Evolutionary conservation across 92 coral and sea anemone species (phyloP), one percentile per base, ranked within the genome.

Genomic region (Pocillopora grandis): DNA sequence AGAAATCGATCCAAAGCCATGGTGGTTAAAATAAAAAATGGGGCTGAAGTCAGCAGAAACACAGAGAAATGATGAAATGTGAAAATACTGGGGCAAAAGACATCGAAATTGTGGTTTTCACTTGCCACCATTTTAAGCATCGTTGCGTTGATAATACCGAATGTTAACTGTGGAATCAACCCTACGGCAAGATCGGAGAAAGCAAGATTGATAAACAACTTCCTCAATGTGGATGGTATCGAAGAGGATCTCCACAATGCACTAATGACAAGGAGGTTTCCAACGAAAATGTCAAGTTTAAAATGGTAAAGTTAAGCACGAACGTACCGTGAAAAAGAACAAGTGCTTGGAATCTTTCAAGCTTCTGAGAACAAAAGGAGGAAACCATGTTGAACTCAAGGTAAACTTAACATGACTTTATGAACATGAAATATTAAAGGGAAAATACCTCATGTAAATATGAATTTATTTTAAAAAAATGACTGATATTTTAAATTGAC

Each of bases 181-280:
- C 71, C 80, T 11, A 78, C 77, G 11, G 71, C 67, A 27, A 87
- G 72, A 76, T 81, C 90, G 2, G 86, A 63, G 31, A 81, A 11
- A 1, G 87, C 87, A 4, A 87, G 73, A 27, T 81, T 85, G 20
- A 81, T 77, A 56, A 87, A 55, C 66, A 81, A 42, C 55, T 48
- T 66, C 58, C 69, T 63, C 5, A 76, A 75, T 58, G 81, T 79
- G 1, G 72, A 58, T 17, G 78, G 62, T 68, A 87, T 62, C 37
- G 90, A 75, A 18, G 86, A 17, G 20, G 83, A 19, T 62, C 36
- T 87, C 35, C 23, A 27, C 35, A 81, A 33, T 17, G 83, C 79
- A n/a, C 72, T 13, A 23, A 62, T 36, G 17, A 77, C 80, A 77
- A 62, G 80, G n/a, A 62, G 57, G 62, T 77, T 77, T 62, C 36